These are phyloP conservation scores for Pterophyllum scalare DNA, from an alignment of 2,113 vertebrate genomes.

Conservation along the genomic window DNA sequence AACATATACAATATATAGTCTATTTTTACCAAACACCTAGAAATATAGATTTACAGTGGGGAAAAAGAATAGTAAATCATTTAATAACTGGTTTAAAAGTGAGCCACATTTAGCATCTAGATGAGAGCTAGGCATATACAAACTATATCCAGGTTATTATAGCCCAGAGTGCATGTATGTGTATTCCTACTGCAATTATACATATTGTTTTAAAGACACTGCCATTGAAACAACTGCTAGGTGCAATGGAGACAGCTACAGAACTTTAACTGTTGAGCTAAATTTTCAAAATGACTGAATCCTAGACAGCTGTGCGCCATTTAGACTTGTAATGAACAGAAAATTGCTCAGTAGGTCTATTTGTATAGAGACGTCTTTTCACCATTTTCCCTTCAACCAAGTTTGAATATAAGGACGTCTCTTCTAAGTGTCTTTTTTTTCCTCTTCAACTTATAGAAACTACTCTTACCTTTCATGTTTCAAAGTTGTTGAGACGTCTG, in stretches of 20 bases:
- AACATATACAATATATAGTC: background rate
- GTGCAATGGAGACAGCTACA: background rate
- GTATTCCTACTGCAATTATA: background rate
- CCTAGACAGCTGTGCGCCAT: background rate
- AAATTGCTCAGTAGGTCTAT: background rate
- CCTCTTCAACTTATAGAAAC: background rate
- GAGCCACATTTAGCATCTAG: background rate
- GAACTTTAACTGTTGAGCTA: background rate
- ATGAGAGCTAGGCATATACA: background rate
- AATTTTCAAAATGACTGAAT: background rate
- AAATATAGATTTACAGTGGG: background rate
- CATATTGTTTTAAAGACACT: too few relatives aligned
- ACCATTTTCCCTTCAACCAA: background rate
- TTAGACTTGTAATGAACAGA: background rate
- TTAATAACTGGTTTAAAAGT: background rate
- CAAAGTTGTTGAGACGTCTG: background rate
- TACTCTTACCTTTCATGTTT: constrained; percentile 3
- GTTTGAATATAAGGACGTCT: background rate
- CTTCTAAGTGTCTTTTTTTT: background rate
- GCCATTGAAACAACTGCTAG: too few relatives aligned
- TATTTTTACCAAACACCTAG: background rate
- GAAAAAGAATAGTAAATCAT: background rate
- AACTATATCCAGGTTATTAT: background rate
- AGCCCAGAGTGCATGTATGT: background rate
- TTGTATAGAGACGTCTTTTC: background rate